Evolutionary conservation across 2,888 invertebrate species (phyloP), one percentile per base, ranked within the genome.

Genomic region (Pheosia gnoma): DNA sequence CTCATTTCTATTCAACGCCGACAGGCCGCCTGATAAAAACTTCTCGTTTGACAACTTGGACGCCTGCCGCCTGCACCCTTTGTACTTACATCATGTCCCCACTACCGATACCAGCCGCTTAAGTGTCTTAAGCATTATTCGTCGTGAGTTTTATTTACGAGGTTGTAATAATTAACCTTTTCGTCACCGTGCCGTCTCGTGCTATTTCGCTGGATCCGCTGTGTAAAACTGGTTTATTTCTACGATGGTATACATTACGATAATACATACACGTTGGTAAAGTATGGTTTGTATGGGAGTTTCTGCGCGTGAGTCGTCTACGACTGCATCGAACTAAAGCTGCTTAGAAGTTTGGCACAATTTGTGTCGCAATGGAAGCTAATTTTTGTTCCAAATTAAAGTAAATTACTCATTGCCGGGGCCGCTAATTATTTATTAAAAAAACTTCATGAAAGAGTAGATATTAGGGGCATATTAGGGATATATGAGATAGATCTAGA

Each of bases 1-100:
- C 90, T 91, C 91, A 92, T 93, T 93, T 88, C 91, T 91, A 93
- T 93, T 91, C 93, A 89, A 90, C 90, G 89, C 74, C 87, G 90
- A 89, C 92, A 90, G 84, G 86, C 88, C 85, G 88, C 80, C 86
- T 87, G 92, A 93, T 93, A 93, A 93, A 93, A 93, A 93, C 85
- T 93, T 92, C 90, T 90, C 88, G 91, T 91, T 90, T 90, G 93
- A 93, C 93, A 91, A 91, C 86, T 90, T 83, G 86, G 86, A 90
- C 91, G 91, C 90, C 85, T 89, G 88, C 90, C 91, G 91, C 90
- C 85, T 89, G 88, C 90, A 92, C 93, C 92, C 91, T 91, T 91
- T 91, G 89, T 92, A 87, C 89, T 87, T 85, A 85, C 86, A 86
- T 86, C 91, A 88, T 89, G 88, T 85, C 79, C 77, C 81, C 80